Conservation (phyloP, 2,888 invertebrate species). For the Sinodicranocentrus sp. region DNA sequence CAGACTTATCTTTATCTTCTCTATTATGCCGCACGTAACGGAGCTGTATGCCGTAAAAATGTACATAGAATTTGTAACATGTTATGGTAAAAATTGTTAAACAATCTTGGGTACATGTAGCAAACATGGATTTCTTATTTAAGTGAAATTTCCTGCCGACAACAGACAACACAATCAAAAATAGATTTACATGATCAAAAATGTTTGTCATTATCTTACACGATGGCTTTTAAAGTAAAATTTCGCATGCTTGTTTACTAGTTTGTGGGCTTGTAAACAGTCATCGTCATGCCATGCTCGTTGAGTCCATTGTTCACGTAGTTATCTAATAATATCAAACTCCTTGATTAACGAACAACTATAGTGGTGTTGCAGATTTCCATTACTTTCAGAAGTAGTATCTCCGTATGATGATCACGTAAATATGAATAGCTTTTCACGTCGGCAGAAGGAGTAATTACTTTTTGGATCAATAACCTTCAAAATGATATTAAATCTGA, state of each 20-base stretch:
- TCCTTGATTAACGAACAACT: not conserved
- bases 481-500: not conserved
- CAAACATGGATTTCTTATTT: constrained; percentile 2
- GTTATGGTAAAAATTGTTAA: constrained; percentile 10
- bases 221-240: not conserved
- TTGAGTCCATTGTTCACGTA: not conserved
- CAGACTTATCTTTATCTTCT: not conserved
- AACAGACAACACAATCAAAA: not conserved
- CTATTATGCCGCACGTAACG: not conserved
- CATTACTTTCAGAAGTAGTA: not conserved
- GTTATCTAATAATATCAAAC: not conserved
- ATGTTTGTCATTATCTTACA: constrained; percentile 1
- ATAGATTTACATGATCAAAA: not conserved
- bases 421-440: not conserved
- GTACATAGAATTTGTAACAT: not conserved
- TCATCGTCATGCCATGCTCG: not conserved
- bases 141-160: constrained; percentile 6
- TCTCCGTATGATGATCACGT: too few relatives aligned
- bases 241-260: not conserved
- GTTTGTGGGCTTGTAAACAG: not conserved
- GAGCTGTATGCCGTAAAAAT: not conserved
- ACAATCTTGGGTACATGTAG: not conserved
- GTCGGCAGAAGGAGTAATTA: not conserved
- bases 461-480: not conserved
- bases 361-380: not conserved